Evolutionary conservation across 2,888 invertebrate species (phyloP).

Genomic region (Microplitis manilae): DNA sequence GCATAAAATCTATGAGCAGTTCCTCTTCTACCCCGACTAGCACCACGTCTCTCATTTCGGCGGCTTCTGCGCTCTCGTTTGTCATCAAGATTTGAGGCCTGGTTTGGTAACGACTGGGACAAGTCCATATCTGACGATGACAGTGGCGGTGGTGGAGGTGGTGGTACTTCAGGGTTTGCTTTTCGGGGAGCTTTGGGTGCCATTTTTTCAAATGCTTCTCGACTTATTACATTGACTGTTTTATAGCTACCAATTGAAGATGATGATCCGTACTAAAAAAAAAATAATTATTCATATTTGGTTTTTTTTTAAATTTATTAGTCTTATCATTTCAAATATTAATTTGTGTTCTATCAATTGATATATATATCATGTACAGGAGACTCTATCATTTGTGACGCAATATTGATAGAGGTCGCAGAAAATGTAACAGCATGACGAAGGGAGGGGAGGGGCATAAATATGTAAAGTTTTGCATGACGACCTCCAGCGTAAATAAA

Average conservation of each 20-base stretch:
- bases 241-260: slow-evolving; percentile 78
- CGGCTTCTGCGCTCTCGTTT: slow-evolving; percentile 61
- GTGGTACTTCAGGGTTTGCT: slow-evolving; percentile 83
- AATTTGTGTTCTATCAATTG: too few species aligned
- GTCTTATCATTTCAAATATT: too few species aligned
- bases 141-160: slow-evolving; percentile 88
- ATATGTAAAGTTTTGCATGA: background rate
- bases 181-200: slow-evolving; percentile 79
- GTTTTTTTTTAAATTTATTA: background rate
- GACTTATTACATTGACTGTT: slow-evolving; percentile 90
- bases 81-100: slow-evolving; percentile 55
- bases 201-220: slow-evolving; percentile 89
- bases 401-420: too few species aligned
- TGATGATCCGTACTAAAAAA: slow-evolving; percentile 63
- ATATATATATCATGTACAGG: too few species aligned
- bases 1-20: slow-evolving; percentile 93
- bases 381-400: too few species aligned
- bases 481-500: background rate
- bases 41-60: slow-evolving; percentile 59
- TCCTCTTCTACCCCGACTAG: slow-evolving; percentile 51
- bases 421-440: too few species aligned
- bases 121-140: slow-evolving; percentile 68
- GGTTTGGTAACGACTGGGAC: slow-evolving; percentile 56
- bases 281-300: slow-evolving; percentile 5
- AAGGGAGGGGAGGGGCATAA: background rate